phyloP scores from a whole-genome alignment of 2,888 invertebrate species.

The Schizaphis graminum region DNA sequence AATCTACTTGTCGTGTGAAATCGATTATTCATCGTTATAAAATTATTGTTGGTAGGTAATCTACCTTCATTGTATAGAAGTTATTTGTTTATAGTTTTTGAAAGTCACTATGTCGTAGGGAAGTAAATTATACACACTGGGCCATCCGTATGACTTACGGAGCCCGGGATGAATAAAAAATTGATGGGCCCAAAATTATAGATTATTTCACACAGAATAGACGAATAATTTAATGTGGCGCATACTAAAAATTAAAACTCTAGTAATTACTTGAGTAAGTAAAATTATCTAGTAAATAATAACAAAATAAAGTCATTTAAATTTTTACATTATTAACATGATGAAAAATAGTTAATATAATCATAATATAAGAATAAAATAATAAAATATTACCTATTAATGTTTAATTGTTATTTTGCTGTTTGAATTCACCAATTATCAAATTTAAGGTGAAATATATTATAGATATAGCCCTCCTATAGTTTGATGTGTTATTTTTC shows the following conservation, averaged over 20 bases:
- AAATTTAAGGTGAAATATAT: neutral
- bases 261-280: neutral
- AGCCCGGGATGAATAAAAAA: neutral
- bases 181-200: neutral
- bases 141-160: neutral
- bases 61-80: neutral
- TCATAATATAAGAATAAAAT: neutral
- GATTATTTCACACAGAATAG: neutral
- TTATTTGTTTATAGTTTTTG: slow-evolving; percentile 2
- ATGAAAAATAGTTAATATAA: neutral
- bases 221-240: neutral
- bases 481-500: neutral
- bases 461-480: neutral
- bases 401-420: neutral
- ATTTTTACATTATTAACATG: neutral
- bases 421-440: neutral
- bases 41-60: neutral
- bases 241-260: neutral
- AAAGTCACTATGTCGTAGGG: neutral
- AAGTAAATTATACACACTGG: neutral
- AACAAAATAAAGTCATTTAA: neutral
- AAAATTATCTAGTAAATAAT: neutral
- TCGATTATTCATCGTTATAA: neutral
- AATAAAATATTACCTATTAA: neutral
- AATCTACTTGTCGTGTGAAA: neutral